Percentiles rank a stretch among this genome's conserved stretches.
Conservation (phyloP, 2,888 invertebrate species). For the Serrognathus titanus region DNA sequence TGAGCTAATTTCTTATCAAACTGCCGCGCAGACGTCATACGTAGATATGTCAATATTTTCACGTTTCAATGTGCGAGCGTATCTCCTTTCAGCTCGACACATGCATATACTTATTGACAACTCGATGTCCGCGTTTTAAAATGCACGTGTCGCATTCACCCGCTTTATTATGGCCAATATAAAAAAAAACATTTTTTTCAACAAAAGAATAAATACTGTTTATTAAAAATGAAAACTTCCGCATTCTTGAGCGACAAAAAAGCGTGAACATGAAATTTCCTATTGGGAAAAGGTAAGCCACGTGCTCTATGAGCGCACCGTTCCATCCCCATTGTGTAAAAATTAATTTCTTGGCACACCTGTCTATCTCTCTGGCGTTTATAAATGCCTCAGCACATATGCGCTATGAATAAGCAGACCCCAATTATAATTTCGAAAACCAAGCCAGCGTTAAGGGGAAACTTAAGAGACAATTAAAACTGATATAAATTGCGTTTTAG, state of each 20-base stretch:
- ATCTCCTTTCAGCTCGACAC: neutral
- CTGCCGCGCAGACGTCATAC: constrained; percentile 11
- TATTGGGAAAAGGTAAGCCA: constrained; percentile 1
- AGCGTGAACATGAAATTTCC: constrained; percentile 11
- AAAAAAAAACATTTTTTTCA: neutral
- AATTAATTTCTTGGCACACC: constrained; percentile 29
- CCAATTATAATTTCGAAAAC: constrained; percentile 23
- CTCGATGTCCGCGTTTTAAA: neutral
- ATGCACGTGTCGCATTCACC: neutral
- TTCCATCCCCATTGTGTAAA: constrained; percentile 14
- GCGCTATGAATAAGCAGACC: constrained; percentile 17
- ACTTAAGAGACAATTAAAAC: too few relatives aligned
- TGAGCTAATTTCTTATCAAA: constrained; percentile 24
- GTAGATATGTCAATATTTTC: constrained; percentile 1
- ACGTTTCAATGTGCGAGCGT: neutral
- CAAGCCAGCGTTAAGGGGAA: neutral
- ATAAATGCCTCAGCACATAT: constrained; percentile 23
- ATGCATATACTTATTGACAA: neutral
- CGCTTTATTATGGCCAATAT: too few relatives aligned
- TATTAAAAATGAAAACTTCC: constrained; percentile 8
- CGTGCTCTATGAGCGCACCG: constrained; percentile 10
- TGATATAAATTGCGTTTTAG: too few relatives aligned
- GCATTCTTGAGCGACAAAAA: constrained; percentile 16
- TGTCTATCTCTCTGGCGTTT: constrained; percentile 24
- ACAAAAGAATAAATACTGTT: neutral